Base-by-base conservation (phyloP, 2,888 invertebrate genomes). In the Caenorhabditis drosophilae region DNA sequence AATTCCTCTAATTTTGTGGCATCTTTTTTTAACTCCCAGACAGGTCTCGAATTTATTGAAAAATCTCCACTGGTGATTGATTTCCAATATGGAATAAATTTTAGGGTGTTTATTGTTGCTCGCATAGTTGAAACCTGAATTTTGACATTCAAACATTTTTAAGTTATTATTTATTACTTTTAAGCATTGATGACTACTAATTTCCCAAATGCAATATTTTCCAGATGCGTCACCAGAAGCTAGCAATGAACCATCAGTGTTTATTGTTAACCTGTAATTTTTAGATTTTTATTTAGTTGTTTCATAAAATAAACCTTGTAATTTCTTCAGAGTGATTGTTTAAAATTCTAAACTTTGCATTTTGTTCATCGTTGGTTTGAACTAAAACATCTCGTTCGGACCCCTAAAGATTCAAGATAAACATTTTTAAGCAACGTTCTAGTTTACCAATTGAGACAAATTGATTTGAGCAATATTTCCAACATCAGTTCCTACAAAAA, bases 151-250 rank as follows among this genome's bases (percentile, higher is more conserved):
- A 22, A 25, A n/a, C n/a, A n/a, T n/a, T n/a, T n/a, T n/a, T n/a
- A n/a, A n/a, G n/a, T n/a, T n/a, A n/a, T n/a, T n/a, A n/a, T n/a
- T n/a, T n/a, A n/a, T n/a, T 46, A 75, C 72, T 49, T 69, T 73
- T 22, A 80, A 36, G 35, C 75, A 76, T 50, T 80, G 80, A 44
- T 73, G 69, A 48, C 78, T 80, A 18, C 44, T 48, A 11, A 77
- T 67, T 34, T 80, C 78, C 80, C 80, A 80, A 38, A 80, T 68
- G 46, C 70, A 71, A 44, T 76, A 78, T 36, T 64, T 63, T 41
- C 78, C 78, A 22, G 47, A 42, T 4, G 55, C 51, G 49, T 78
- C 77, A 2, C 77, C 78, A 16, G 76, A 76, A 9, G 78, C 77
- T n/a, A 80, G 45, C 31, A 77, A 50, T 16, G 70, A 64, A 16